These are phyloP conservation scores for Puntigrus tetrazona DNA, from an alignment of 2,113 vertebrate species.

Conservation along the genomic window DNA sequence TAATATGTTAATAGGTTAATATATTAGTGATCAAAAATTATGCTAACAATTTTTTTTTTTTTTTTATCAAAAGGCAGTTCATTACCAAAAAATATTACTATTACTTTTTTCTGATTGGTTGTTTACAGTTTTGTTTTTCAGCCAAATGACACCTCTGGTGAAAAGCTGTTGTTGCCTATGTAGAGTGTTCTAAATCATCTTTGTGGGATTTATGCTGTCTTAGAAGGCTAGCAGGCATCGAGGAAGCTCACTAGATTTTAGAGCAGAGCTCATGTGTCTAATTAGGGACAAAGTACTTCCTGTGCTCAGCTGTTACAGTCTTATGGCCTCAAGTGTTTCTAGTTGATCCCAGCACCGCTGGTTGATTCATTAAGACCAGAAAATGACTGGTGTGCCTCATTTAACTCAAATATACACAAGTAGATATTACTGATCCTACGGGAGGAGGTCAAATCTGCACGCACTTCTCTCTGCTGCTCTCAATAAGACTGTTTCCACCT, in stretches of 20 bases:
- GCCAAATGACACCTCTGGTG: neutral
- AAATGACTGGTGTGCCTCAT: constrained; percentile 30
- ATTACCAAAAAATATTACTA: neutral
- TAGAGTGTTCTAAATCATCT: neutral
- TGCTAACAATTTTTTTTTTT: neutral
- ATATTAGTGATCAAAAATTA: neutral
- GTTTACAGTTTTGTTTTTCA: neutral
- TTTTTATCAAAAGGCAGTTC: neutral
- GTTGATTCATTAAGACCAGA: constrained; percentile 39
- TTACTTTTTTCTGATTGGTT: neutral
- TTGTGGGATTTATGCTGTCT: neutral
- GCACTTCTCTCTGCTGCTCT: constrained; percentile 22
- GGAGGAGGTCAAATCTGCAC: constrained; percentile 31
- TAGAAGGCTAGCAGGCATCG: neutral
- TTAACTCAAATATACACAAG: constrained; percentile 28
- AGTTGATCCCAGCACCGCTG: constrained; percentile 26
- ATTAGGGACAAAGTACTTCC: neutral
- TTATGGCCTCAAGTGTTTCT: neutral
- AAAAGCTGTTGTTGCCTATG: neutral
- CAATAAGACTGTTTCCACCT: constrained; percentile 36
- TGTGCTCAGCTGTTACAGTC: neutral
- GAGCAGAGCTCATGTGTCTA: neutral
- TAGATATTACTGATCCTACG: constrained; percentile 4
- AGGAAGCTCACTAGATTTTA: neutral
- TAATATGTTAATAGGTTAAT: neutral